A percentile compares a stretch with the other conserved stretches of the same genome.
Evolutionary conservation across 2,888 invertebrate genomes (phyloP).

Genomic region (Macrosiphum euphorbiae): DNA sequence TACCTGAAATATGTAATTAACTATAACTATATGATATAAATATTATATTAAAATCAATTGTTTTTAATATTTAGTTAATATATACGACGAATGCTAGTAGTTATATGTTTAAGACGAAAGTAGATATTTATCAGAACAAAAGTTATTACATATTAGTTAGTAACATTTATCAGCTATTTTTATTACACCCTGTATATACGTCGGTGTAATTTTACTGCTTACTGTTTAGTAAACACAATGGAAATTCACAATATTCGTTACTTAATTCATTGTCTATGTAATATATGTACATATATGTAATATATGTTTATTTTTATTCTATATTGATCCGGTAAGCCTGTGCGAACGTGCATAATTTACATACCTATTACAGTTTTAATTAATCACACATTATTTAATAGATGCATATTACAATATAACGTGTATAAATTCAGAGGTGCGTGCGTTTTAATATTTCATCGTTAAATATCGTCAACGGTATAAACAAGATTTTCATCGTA

Average conservation of each 20-base stretch:
- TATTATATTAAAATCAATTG: background rate
- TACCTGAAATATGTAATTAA: background rate
- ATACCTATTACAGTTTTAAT: background rate
- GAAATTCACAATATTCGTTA: background rate
- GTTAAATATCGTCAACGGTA: background rate
- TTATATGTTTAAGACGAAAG: background rate
- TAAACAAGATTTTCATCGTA: background rate
- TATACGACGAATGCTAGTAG: background rate
- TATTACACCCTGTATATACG: background rate
- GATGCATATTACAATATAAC: background rate
- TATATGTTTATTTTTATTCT: background rate
- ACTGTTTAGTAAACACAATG: background rate
- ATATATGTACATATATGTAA: too few species aligned
- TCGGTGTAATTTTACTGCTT: background rate
- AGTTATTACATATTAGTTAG: background rate
- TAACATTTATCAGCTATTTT: background rate
- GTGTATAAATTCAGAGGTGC: background rate
- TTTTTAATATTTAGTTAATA: too few species aligned
- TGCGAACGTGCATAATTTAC: background rate
- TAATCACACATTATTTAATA: background rate
- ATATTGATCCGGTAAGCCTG: background rate
- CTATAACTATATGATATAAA: background rate
- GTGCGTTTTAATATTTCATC: background rate
- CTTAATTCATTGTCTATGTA: background rate
- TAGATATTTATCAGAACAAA: background rate